These are phyloP conservation scores for Malacoctenus gilli DNA, from an alignment of 2,797 vertebrate genomes.

Conservation along the genomic window DNA sequence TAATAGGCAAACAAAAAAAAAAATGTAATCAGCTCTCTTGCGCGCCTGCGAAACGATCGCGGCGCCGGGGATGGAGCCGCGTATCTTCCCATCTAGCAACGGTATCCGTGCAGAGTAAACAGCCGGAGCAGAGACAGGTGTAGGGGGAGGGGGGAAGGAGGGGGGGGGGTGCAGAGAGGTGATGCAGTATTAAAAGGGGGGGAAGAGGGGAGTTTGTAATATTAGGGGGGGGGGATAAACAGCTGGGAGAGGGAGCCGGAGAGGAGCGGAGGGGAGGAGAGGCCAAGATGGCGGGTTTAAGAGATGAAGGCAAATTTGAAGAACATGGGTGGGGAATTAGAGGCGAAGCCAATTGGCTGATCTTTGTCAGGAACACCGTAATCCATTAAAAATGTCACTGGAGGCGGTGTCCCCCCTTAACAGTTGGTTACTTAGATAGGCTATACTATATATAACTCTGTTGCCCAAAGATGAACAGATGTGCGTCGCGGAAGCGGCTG, in stretches of 20 bases:
- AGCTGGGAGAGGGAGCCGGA: slow-evolving; percentile 17
- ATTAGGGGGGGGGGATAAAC: slow-evolving; percentile 34
- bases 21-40: slow-evolving; percentile 19
- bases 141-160: not conserved
- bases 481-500: slow-evolving; percentile 70
- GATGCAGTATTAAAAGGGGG: slow-evolving; percentile 32
- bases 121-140: slow-evolving; percentile 22
- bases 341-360: slow-evolving; percentile 63
- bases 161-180: not conserved
- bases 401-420: slow-evolving; percentile 75
- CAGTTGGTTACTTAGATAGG: slow-evolving; percentile 80
- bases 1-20: slow-evolving; percentile 31
- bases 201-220: slow-evolving; percentile 17
- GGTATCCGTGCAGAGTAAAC: slow-evolving; percentile 12
- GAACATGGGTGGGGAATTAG: slow-evolving; percentile 59
- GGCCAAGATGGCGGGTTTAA: slow-evolving; percentile 36
- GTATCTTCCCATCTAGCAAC: slow-evolving; percentile 25
- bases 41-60: slow-evolving; percentile 11
- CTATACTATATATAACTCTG: slow-evolving; percentile 77
- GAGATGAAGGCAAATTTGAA: slow-evolving; percentile 62
- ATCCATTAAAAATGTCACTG: slow-evolving; percentile 80
- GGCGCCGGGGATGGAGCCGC: not conserved
- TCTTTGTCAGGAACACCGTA: slow-evolving; percentile 72
- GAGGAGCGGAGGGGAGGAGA: slow-evolving; percentile 25
- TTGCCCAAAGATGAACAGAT: slow-evolving; percentile 79